Evolutionary conservation across 2,797 vertebrate genomes (phyloP).

Genomic region (Ceyx erithaca): DNA sequence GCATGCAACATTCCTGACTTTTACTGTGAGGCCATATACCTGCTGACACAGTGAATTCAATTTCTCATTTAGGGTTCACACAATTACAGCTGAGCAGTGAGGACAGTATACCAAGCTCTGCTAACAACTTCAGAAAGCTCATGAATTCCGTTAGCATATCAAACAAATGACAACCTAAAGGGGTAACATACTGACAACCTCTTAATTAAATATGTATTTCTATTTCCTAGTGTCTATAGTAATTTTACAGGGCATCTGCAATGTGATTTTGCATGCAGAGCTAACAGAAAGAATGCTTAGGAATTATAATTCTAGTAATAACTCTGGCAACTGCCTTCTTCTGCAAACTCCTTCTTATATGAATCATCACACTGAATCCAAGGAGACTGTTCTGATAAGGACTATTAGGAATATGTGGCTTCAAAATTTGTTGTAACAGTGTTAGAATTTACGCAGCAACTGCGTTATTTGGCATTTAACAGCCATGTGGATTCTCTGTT

Average conservation of each 20-base stretch:
- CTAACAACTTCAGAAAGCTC: conserved; percentile 2
- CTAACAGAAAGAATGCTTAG: neutral
- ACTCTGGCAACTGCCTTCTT: neutral
- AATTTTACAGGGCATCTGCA: neutral
- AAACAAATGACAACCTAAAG: neutral
- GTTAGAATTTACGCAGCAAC: neutral
- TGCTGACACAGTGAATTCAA: neutral
- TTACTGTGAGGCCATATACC: neutral
- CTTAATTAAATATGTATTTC: neutral
- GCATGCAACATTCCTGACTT: neutral
- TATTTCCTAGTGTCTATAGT: neutral
- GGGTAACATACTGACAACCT: neutral
- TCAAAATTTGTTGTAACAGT: neutral
- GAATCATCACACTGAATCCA: neutral
- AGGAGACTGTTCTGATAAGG: neutral
- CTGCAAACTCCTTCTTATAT: neutral
- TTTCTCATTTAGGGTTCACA: neutral
- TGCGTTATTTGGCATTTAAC: fast-evolving
- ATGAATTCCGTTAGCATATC: neutral
- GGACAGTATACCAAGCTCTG: neutral
- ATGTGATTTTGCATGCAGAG: neutral
- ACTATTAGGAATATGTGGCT: neutral
- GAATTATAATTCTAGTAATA: neutral
- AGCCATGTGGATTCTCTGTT: neutral
- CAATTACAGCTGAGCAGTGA: neutral